A percentile compares a stretch with the other conserved stretches of the same genome.
Conservation (phyloP, 2,888 invertebrate species). For the Clepsis dumicolana region DNA sequence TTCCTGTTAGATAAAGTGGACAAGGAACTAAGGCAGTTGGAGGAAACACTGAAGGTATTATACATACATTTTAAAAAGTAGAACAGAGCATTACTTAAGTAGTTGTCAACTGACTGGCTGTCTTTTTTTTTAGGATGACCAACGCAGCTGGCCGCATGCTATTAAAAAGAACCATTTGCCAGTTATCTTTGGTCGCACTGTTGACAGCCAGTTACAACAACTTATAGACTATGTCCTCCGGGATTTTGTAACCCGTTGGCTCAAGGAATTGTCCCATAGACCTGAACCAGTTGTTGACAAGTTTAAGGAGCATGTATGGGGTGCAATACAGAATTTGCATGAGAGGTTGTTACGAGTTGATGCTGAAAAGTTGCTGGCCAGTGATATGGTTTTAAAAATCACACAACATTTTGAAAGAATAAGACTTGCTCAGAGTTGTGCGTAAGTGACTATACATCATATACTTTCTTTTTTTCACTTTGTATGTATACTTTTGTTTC, state of each 20-base stretch:
- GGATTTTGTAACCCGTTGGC: conserved; percentile 93
- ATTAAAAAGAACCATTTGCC: conserved; percentile 87
- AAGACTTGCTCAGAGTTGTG: conserved; percentile 90
- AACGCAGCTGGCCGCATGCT: conserved; percentile 70
- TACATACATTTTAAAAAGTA: not conserved
- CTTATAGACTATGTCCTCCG: conserved; percentile 92
- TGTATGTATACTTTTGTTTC: no score
- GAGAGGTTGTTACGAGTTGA: conserved; percentile 91
- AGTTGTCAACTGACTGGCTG: not conserved
- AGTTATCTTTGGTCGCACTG: conserved; percentile 93
- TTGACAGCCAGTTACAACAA: conserved; percentile 94
- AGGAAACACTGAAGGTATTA: conserved; percentile 87
- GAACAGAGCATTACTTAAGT: not conserved
- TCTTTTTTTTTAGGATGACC: conserved; percentile 68
- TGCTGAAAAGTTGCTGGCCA: conserved; percentile 93
- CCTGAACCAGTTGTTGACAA: conserved; percentile 88
- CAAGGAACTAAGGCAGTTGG: conserved; percentile 87
- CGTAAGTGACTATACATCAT: conserved; percentile 84
- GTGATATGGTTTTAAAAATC: conserved; percentile 92
- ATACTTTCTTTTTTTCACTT: no score
- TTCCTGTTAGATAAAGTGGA: conserved; percentile 86
- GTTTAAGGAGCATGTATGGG: conserved; percentile 94
- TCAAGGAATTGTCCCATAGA: conserved; percentile 89
- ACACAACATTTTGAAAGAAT: conserved; percentile 95
- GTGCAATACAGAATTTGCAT: conserved; percentile 90